A percentile compares a stretch with the other conserved stretches of the same genome.
Conservation (phyloP, 2,113 vertebrate species). For the Cromileptes altivelis region DNA sequence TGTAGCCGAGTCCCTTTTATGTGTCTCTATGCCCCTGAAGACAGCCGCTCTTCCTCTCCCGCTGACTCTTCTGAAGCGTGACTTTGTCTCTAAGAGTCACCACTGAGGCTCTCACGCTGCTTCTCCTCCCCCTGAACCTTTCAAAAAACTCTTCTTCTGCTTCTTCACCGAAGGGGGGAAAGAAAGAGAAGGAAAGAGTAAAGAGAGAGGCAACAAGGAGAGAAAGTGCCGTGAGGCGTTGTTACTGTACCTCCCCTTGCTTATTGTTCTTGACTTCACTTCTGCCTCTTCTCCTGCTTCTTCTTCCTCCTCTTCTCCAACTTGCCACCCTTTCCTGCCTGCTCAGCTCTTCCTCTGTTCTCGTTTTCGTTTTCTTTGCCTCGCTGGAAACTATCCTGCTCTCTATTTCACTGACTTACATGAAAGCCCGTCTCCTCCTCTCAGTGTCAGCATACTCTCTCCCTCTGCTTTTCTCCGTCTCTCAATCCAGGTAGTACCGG, state of each 20-base stretch:
- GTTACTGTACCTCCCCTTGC: slow-evolving; percentile 42
- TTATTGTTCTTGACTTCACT: slow-evolving; percentile 50
- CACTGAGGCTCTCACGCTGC: slow-evolving; percentile 35
- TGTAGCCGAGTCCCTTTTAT: slow-evolving; percentile 47
- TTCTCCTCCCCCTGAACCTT: slow-evolving; percentile 54
- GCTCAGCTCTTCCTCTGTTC: slow-evolving; percentile 39
- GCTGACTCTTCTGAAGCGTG: slow-evolving; percentile 41
- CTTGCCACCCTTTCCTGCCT: slow-evolving; percentile 42
- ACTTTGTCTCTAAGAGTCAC: slow-evolving; percentile 43
- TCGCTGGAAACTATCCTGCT: slow-evolving; percentile 47
- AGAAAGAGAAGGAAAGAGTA: slow-evolving; percentile 13
- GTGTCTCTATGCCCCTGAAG: slow-evolving; percentile 50
- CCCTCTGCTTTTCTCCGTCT: slow-evolving; percentile 27
- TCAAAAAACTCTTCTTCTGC: slow-evolving; percentile 41
- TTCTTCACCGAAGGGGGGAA: slow-evolving; percentile 36
- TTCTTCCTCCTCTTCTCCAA: slow-evolving; percentile 56
- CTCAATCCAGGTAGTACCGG: slow-evolving; percentile 33
- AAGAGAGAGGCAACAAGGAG: slow-evolving; percentile 30
- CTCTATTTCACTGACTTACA: slow-evolving; percentile 28
- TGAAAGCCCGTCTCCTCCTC: slow-evolving; percentile 40
- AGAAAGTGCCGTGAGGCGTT: slow-evolving; percentile 51
- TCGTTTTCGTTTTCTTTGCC: slow-evolving; percentile 17
- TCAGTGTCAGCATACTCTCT: slow-evolving; percentile 33
- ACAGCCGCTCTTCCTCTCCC: slow-evolving; percentile 42
- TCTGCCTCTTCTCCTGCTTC: slow-evolving; percentile 31